Evolutionary conservation across 2,888 invertebrate genomes (phyloP).

Genomic region (Scrobipalpa costella): DNA sequence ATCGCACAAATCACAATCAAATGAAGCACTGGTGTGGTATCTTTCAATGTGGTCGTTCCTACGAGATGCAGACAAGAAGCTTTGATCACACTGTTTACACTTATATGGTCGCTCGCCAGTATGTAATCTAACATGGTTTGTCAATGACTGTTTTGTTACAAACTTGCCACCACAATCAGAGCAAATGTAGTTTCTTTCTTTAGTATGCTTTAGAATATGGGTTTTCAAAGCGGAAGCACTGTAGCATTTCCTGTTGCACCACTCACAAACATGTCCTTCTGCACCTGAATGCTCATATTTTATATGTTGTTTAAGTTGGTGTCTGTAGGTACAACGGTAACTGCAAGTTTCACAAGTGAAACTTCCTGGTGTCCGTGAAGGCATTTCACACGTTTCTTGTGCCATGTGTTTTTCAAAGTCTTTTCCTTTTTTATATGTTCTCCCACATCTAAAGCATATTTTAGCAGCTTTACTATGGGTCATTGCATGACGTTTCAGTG

Average conservation of each 20-base stretch:
- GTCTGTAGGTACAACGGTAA: slow-evolving; percentile 23
- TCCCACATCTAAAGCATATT: slow-evolving; percentile 26
- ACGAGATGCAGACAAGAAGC: slow-evolving; percentile 28
- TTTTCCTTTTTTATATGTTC: slow-evolving; percentile 23
- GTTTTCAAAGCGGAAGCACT: slow-evolving; percentile 24
- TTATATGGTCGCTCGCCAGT: slow-evolving; percentile 29
- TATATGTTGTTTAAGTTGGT: slow-evolving; percentile 26
- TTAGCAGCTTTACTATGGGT: slow-evolving; percentile 15
- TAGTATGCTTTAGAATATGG: slow-evolving; percentile 28
- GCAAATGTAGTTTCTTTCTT: slow-evolving; percentile 27
- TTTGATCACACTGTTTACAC: slow-evolving; percentile 26
- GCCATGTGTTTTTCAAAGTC: slow-evolving; percentile 26
- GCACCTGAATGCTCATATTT: slow-evolving; percentile 23
- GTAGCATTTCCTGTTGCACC: slow-evolving; percentile 28
- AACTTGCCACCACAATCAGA: slow-evolving; percentile 27
- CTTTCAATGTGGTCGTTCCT: slow-evolving; percentile 27
- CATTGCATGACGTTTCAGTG: slow-evolving; percentile 25
- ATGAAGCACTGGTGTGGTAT: slow-evolving; percentile 17
- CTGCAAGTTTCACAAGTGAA: slow-evolving; percentile 25
- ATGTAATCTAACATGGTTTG: slow-evolving; percentile 26
- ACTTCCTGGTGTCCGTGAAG: slow-evolving; percentile 17
- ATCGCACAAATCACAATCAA: slow-evolving; percentile 27
- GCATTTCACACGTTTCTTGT: slow-evolving; percentile 23
- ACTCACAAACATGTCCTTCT: slow-evolving; percentile 24
- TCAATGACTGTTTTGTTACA: slow-evolving; percentile 28